A percentile compares a stretch with the other conserved stretches of the same genome.
Conservation (phyloP, 2,797 vertebrate genomes). For the Leptoclinus maculatus region DNA sequence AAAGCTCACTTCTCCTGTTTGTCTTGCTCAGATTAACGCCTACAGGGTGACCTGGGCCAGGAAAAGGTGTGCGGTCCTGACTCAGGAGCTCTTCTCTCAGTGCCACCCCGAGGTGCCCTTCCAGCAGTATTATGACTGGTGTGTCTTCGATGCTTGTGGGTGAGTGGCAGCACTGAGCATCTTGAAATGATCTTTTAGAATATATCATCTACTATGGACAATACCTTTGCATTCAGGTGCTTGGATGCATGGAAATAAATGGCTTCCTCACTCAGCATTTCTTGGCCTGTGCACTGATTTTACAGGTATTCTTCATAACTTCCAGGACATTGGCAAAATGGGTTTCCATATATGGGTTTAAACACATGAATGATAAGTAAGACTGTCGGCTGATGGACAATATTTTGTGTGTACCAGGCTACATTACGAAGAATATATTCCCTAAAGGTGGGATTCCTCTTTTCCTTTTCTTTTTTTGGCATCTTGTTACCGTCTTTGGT, state of each 20-base stretch:
- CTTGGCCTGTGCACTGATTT: neutral
- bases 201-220: neutral
- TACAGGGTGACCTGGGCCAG: constrained; percentile 89
- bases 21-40: constrained; percentile 79
- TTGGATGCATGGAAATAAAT: neutral
- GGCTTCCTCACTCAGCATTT: neutral
- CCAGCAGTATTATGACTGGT: constrained; percentile 92
- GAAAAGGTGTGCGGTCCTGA: constrained; percentile 84
- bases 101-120: constrained; percentile 88
- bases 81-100: constrained; percentile 82
- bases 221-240: neutral
- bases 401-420: neutral
- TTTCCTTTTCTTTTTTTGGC: too few relatives aligned
- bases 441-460: neutral
- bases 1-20: neutral
- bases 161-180: constrained; percentile 73
- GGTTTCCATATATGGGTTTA: neutral
- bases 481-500: neutral
- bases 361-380: neutral
- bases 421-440: neutral
- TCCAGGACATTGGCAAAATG: neutral
- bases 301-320: neutral
- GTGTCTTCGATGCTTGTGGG: constrained; percentile 93
- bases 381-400: neutral
- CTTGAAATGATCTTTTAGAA: neutral